Evolutionary conservation across 1,140 invertebrate species (phyloP), one percentile per base, ranked within the genome.

Genomic region (Aphelenchoides besseyi): DNA sequence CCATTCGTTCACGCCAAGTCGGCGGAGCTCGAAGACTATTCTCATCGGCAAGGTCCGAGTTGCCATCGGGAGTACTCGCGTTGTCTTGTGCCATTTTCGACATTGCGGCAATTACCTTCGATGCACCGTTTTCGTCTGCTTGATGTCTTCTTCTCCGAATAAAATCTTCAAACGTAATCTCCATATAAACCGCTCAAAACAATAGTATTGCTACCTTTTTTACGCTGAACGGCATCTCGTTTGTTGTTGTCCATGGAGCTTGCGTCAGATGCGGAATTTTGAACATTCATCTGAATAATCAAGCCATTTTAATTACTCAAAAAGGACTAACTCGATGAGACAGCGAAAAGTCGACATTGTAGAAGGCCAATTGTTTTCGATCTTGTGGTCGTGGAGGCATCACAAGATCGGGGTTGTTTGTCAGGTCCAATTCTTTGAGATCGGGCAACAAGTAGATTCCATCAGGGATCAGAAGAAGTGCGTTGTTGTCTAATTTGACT

Each of bases 321-420:
- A 73, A 16, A 8, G n/a, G n/a, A n/a, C 37, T 35, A 35, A 84
- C 80, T 72, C 81, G 81, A 74, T 86, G 92, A 87, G 94, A 92
- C 29, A 99, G 87, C 0, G 94, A 97, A 87, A 98, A 99, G 86
- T 99, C 96, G 68, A 99, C 96, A 79, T 98, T 98, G 85, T 98
- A 99, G 87, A 92, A 98, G 9, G 81, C 76, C 30, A 78, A 33
- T 66, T 74, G 70, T 61, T 85, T 84, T 28, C 68, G 41, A 84
- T 96, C 91, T 1, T 88, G 89, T 0, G 94, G 95, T 87, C 97
- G 97, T 12, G 96, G 95, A 0, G 97, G 96, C 92, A 98, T 96
- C 54, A 97, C 90, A 71, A 98, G 87, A 77, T 97, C 93, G 0
- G 93, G 92, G 89, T 98, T 98, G 75, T 83, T 84, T 54, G 77